These are phyloP conservation scores for Narcine bancroftii DNA, from an alignment of 2,113 vertebrate genomes.

Conservation along the genomic window DNA sequence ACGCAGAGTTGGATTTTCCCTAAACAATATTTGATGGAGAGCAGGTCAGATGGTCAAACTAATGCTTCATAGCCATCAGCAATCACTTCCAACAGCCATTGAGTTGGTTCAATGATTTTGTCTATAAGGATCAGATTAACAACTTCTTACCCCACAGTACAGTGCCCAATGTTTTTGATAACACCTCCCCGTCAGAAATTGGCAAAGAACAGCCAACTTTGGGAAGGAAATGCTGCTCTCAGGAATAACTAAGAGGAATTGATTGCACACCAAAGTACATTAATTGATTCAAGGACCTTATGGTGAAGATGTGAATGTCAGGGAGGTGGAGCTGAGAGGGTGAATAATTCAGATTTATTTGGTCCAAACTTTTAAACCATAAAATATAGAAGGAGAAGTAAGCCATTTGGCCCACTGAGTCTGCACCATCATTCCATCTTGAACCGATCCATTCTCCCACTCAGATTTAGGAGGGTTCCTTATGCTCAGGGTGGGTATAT, in stretches of 20 bases:
- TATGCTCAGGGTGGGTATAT: no score
- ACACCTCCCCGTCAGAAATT: neutral
- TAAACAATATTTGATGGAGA: neutral
- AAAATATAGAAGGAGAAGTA: no score
- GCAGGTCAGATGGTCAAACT: neutral
- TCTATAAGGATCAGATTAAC: slow-evolving; percentile 11
- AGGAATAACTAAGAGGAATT: neutral
- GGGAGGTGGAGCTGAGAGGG: neutral
- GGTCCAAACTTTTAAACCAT: neutral
- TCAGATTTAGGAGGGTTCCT: no score
- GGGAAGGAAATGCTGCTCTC: neutral
- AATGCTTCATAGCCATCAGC: neutral
- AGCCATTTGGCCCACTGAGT: no score
- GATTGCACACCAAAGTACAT: neutral
- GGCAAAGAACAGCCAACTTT: neutral
- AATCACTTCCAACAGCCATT: neutral
- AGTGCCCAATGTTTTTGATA: slow-evolving; percentile 12
- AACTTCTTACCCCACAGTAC: neutral
- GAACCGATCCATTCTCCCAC: no score
- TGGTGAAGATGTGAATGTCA: neutral
- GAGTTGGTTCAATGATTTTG: slow-evolving; percentile 13
- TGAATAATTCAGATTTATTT: neutral
- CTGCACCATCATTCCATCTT: no score
- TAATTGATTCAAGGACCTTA: neutral
- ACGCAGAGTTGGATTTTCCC: neutral